These are phyloP conservation scores for Deilephila porcellus DNA, from an alignment of 2,888 invertebrate genomes.

Conservation along the genomic window DNA sequence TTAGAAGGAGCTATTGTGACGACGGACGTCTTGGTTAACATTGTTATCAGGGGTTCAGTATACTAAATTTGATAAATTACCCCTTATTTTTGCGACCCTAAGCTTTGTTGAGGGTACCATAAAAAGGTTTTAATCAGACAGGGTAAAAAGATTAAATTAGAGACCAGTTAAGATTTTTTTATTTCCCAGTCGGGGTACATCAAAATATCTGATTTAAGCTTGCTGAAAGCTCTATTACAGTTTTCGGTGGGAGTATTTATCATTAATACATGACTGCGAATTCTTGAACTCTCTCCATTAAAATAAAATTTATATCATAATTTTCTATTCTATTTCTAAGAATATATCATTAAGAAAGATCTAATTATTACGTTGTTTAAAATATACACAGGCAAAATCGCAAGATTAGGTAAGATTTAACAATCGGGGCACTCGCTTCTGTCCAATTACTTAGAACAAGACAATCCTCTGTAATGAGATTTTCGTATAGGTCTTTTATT, in stretches of 20 bases:
- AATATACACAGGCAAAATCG: neutral
- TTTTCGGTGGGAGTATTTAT: no score
- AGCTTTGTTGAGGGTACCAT: neutral
- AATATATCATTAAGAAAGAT: neutral
- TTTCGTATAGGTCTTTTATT: constrained; percentile 18
- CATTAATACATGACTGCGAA: no score
- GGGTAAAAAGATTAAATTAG: no score
- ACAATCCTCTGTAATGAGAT: neutral
- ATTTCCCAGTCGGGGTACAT: no score
- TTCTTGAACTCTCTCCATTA: no score
- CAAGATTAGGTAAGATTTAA: neutral
- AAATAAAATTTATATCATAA: neutral
- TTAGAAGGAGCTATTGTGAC: neutral
- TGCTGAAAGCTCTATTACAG: no score
- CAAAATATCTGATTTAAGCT: no score
- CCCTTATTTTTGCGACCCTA: neutral
- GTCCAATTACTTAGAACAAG: constrained; percentile 15
- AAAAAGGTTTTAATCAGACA: no score
- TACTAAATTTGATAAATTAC: neutral
- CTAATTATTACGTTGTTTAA: neutral
- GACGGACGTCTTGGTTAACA: neutral
- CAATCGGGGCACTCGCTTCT: neutral
- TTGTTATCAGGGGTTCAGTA: neutral
- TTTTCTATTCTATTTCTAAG: no score
- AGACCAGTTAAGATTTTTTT: no score